Base-by-base conservation (phyloP, 2,888 invertebrate species). In the Ceraclea dissimilis region DNA sequence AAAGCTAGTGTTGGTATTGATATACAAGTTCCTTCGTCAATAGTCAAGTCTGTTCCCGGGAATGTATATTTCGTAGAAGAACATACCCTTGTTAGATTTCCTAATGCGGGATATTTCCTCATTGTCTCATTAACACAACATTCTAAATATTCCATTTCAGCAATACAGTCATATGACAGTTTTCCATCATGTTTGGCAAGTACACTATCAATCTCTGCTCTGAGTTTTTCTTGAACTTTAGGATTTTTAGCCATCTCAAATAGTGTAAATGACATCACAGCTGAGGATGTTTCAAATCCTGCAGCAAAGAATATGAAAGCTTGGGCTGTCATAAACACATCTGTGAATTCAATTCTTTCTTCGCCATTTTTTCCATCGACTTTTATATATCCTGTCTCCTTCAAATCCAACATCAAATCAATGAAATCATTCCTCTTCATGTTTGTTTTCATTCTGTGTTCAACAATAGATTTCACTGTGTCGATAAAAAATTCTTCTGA, bases 251-350 rank as follows among this genome's bases (percentile, higher is more conserved):
- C 73, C 11, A 76, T 59, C 58, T 71, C 66, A 56, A 71, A 71
- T 10, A 72, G 58, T 33, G 70, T 59, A 48, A 69, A 74, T 0
- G 70, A 59, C 60, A 75, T 66, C 0, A 73, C 70, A 0, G 72
- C 70, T 0, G 76, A 71, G 43, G 70, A 72, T 1, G 76, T 75
- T 60, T 76, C 76, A 60, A 71, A 76, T 0, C 76, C 76, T 8
- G 70, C 78, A 1, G 67, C 65, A 56, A 73, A 75, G 62, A 77
- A 75, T 16, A 74, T 65, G 61, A 74, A 72, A 1, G 71, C 70
- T 62, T 76, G 74, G 0, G 74, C 71, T 1, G 68, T 67, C 18
- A 74, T 70, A 0, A 71, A 47, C 17, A 64, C 65, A 1, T 72
- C 68, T 2, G 68, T 68, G 11, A 72, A 59, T 57, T 69, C 67